Evolutionary conservation across 2,113 vertebrate genomes (phyloP).

Genomic region (Bolborhynchus lineola): DNA sequence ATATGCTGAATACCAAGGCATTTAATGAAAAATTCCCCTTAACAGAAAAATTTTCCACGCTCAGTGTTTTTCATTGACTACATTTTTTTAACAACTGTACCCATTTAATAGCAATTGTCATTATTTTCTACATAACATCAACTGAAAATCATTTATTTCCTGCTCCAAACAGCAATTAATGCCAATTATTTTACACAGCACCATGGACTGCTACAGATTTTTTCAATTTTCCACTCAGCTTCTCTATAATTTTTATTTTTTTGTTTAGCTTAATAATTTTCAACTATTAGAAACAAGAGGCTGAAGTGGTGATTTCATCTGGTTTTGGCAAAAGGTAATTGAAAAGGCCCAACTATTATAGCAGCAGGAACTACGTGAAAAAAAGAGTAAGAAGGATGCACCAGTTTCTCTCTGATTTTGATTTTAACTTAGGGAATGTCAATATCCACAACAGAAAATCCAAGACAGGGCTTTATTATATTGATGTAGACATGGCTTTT

Average conservation of each 20-base stretch:
- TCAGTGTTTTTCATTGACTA: slow-evolving; percentile 40
- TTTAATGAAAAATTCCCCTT: slow-evolving; percentile 34
- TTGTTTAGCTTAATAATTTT: slow-evolving; percentile 15
- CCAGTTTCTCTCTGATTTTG: neutral
- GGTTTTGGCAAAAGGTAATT: neutral
- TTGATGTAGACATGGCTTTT: neutral
- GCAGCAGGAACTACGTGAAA: neutral
- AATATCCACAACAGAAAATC: neutral
- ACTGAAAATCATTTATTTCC: slow-evolving; percentile 59
- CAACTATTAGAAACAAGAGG: neutral
- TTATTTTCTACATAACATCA: slow-evolving; percentile 53
- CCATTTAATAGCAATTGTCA: slow-evolving; percentile 47
- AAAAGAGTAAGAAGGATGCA: neutral
- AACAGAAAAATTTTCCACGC: slow-evolving; percentile 36
- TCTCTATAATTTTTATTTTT: neutral
- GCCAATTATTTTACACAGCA: slow-evolving; percentile 55
- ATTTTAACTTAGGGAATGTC: neutral
- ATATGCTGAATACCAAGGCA: slow-evolving; percentile 2
- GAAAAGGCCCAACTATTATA: neutral
- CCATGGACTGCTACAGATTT: slow-evolving; percentile 43
- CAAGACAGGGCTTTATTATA: neutral
- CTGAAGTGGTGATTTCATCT: neutral
- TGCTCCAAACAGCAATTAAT: slow-evolving; percentile 60
- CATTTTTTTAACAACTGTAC: slow-evolving; percentile 22
- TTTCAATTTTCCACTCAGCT: slow-evolving; percentile 63